Conservation (phyloP, 2,113 vertebrate genomes). For the Coptodon rendalli region DNA sequence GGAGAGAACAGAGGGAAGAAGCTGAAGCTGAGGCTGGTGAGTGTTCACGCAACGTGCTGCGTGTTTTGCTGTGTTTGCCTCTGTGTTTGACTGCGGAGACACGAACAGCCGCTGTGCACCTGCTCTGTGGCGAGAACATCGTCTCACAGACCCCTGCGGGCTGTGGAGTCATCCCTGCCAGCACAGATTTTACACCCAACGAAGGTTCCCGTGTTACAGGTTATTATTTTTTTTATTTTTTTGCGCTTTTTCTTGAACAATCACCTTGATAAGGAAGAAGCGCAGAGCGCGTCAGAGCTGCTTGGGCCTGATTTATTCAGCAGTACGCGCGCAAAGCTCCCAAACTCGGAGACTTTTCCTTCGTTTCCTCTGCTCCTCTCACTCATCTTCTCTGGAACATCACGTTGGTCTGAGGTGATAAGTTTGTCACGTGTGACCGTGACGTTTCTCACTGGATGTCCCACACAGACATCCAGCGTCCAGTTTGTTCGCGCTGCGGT, state of each 20-base stretch:
- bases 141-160: background rate
- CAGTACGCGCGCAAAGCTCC: background rate
- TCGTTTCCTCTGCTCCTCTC: background rate
- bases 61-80: background rate
- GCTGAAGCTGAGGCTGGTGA: background rate
- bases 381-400: background rate
- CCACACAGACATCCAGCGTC: background rate
- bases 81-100: background rate
- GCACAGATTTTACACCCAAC: background rate
- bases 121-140: background rate
- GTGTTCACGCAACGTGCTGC: background rate
- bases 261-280: fast-evolving
- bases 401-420: background rate
- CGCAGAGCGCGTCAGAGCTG: background rate
- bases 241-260: background rate
- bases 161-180: background rate
- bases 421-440: background rate
- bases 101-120: background rate
- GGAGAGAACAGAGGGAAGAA: background rate
- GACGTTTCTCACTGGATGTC: background rate
- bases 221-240: background rate
- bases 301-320: background rate
- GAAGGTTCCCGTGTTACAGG: background rate
- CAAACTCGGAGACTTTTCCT: background rate
- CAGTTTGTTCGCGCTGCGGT: background rate